Percentiles rank a stretch among this genome's conserved stretches.
Evolutionary conservation across 2,888 invertebrate genomes (phyloP).

Genomic region (Ochropleura plecta): DNA sequence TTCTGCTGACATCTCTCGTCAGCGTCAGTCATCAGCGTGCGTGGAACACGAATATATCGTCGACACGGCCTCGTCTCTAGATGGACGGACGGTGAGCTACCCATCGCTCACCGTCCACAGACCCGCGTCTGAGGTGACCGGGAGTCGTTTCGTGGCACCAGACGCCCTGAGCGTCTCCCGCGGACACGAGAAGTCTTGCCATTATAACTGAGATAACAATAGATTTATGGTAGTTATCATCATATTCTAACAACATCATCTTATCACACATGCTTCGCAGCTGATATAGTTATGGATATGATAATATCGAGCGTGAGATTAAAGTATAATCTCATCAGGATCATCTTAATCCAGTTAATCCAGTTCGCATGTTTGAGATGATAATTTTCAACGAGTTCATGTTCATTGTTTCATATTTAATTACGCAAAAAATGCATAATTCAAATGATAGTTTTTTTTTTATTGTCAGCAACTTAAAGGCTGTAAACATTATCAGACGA

Average conservation of each 20-base stretch:
- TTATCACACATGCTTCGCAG: slow-evolving; percentile 10
- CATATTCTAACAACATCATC: background rate
- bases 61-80: no score
- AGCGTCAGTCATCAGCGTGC: no score
- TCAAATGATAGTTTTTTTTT: background rate
- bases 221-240: background rate
- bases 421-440: background rate
- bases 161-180: no score
- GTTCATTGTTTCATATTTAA: background rate
- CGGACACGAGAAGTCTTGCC: no score
- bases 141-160: no score
- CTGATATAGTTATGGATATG: slow-evolving; percentile 15
- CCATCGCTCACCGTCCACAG: no score
- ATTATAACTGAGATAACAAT: background rate
- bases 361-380: background rate
- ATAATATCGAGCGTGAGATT: slow-evolving; percentile 4
- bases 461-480: background rate
- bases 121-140: no score
- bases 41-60: no score
- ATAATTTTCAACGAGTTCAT: background rate
- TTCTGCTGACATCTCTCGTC: no score
- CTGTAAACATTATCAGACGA: background rate
- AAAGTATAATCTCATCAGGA: slow-evolving; percentile 25
- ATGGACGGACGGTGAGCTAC: no score
- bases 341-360: slow-evolving; percentile 29